Conservation (phyloP, 2,797 vertebrate species). For the Dendrocincla tyrannina region DNA sequence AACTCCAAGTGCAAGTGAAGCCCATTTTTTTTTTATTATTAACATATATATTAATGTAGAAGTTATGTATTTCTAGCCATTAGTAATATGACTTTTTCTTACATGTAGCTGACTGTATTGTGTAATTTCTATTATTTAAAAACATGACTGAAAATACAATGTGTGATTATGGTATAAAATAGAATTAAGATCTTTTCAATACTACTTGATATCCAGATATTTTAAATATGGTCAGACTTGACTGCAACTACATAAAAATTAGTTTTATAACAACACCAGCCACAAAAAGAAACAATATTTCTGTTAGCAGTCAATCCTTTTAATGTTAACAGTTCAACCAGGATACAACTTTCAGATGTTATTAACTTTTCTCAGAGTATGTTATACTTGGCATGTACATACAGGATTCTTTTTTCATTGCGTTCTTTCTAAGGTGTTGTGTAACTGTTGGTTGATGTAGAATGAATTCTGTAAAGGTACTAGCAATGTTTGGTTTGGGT, state of each 20-base stretch:
- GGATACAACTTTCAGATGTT: neutral
- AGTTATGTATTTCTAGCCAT: neutral
- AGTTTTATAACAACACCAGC: neutral
- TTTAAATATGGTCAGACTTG: neutral
- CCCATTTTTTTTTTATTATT: neutral
- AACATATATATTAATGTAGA: neutral
- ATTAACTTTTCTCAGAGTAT: neutral
- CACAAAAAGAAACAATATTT: neutral
- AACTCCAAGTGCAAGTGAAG: neutral
- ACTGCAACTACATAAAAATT: neutral
- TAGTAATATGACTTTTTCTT: neutral
- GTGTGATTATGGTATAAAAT: neutral
- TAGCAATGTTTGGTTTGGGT: neutral
- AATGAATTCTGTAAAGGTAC: neutral
- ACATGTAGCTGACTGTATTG: neutral
- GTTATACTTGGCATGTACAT: neutral
- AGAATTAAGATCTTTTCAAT: neutral
- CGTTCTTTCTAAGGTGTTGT: neutral
- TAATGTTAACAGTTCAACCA: neutral
- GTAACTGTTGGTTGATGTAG: neutral
- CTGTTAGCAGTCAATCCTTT: neutral
- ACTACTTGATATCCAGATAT: neutral
- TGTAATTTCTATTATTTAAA: neutral
- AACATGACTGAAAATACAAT: neutral
- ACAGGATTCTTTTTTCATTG: neutral